phyloP scores from a whole-genome alignment of 1,140 invertebrate genomes.

The Bombus pascuorum region DNA sequence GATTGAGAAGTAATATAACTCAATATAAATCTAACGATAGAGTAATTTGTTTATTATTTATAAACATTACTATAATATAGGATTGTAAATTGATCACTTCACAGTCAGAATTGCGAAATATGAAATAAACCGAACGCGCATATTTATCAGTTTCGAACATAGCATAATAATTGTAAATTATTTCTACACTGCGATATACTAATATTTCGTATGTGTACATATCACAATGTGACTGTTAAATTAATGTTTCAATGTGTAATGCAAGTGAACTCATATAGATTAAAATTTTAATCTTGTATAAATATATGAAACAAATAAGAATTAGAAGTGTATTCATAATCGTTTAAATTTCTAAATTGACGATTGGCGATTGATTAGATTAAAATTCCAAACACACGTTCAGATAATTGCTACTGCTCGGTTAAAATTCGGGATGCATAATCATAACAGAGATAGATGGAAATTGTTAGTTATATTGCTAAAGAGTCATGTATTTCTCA shows the following conservation, averaged over 20 bases:
- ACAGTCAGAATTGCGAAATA: not conserved
- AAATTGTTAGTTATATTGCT: not conserved
- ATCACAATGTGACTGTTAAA: not conserved
- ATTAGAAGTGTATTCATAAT: not conserved
- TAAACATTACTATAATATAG: not conserved
- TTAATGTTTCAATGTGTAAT: not conserved
- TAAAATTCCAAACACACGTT: not conserved
- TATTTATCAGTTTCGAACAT: not conserved
- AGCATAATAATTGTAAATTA: slow-evolving; percentile 9
- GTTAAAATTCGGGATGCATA: not conserved
- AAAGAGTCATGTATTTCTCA: slow-evolving; percentile 32
- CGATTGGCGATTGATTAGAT: not conserved
- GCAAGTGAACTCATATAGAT: not conserved
- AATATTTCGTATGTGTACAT: not conserved
- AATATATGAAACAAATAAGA: not conserved
- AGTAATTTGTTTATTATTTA: not conserved
- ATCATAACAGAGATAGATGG: not conserved
- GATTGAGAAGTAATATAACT: not conserved
- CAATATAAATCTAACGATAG: not conserved
- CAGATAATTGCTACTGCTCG: too few relatives aligned
- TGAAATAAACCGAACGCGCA: not conserved
- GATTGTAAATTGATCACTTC: not conserved
- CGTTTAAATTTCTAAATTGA: not conserved
- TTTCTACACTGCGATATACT: not conserved
- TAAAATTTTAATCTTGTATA: slow-evolving; percentile 12